Evolutionary conservation across 2,113 vertebrate genomes (phyloP), one percentile per base, ranked within the genome.

Genomic region (Solenodon paradoxus): DNA sequence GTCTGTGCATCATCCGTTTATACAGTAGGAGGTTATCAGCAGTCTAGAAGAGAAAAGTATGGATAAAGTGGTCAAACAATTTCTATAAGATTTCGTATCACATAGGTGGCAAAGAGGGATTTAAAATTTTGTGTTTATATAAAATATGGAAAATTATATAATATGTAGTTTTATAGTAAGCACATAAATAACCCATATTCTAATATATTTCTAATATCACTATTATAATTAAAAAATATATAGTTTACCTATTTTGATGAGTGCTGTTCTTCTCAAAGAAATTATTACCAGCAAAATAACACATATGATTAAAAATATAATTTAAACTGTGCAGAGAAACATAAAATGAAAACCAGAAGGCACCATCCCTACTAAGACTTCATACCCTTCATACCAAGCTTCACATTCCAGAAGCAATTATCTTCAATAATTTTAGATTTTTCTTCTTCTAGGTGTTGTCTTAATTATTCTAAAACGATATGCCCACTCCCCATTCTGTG

Each of bases 41-140:
- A 79, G 61, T 74, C 10, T 79, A 94, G 26, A 79, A 49, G 38
- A 88, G 63, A 15, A 75, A 83, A 87, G 92, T 66, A 61, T 66
- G 17, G 22, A 38, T 89, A 42, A 7, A 84, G 57, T n/a, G 45
- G 38, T 30, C n/a, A 82, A 72, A 22, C 38, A 83, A 51, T 2
- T 61, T 30, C 12, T 49, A 1, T 4, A 57, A 64, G 19, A 32
- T 64, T 90, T 0, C 28, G 49, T 74, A 38, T 63, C 5, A 64
- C 0, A 20, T 82, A 59, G 63, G 7, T 77, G 35, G 28, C 35
- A 82, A 89, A 82, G 35, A 20, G 7, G 47, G 22, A 61, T 64
- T 94, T 90, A 16, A 95, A 55, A 16, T 79, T 92, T 71, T 55
- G 40, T 20, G 45, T 72, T 91, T 66, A 91, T 72, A 77, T 78